Percentiles rank a stretch among this genome's conserved stretches.
Evolutionary conservation across 2,113 vertebrate species (phyloP).

Genomic region (Halcyon senegalensis): DNA sequence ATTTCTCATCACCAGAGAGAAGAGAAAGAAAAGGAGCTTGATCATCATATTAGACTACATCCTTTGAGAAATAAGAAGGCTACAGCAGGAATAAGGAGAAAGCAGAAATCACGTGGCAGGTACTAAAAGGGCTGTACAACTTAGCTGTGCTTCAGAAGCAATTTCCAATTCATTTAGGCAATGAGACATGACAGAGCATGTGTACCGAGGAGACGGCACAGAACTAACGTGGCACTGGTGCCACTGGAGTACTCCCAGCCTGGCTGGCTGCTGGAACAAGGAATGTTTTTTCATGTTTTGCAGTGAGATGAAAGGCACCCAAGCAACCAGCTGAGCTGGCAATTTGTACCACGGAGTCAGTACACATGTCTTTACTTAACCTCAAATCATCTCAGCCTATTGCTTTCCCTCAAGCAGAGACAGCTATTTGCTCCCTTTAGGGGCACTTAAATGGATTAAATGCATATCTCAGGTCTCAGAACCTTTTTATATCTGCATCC

Average conservation of each 20-base stretch:
- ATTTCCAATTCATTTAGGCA: not conserved
- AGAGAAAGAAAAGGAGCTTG: not conserved
- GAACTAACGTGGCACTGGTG: not conserved
- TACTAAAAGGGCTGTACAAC: not conserved
- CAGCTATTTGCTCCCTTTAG: not conserved
- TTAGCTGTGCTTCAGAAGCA: not conserved
- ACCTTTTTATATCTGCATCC: not conserved
- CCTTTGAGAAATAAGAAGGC: constrained; percentile 27
- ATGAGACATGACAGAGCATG: constrained; percentile 18
- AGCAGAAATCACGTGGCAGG: not conserved
- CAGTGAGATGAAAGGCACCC: not conserved
- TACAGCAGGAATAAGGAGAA: not conserved
- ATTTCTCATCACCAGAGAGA: not conserved
- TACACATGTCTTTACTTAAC: not conserved
- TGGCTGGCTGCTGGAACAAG: not conserved
- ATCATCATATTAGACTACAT: not conserved
- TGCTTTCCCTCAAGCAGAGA: not conserved
- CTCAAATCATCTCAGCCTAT: not conserved
- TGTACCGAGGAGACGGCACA: not conserved
- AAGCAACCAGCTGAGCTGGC: not conserved
- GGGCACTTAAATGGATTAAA: not conserved
- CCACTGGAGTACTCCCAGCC: not conserved
- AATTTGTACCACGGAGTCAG: not conserved
- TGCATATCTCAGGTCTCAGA: not conserved
- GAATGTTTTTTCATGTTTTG: not conserved